Base-by-base conservation (phyloP, 2,113 vertebrate species). In the Anas platyrhynchos region DNA sequence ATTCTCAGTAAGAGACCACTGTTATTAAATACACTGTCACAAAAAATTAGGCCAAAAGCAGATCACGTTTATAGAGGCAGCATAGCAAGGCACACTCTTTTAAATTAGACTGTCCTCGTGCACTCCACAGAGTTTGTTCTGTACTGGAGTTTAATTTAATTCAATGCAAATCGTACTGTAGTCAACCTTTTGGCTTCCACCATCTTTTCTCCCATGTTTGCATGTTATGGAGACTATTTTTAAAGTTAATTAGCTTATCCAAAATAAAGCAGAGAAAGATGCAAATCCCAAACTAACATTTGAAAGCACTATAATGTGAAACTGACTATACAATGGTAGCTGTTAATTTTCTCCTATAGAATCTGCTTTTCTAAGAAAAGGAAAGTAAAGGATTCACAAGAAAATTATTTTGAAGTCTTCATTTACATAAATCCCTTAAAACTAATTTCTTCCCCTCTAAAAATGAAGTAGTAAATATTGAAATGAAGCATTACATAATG, bases 101-200 rank as follows among this genome's bases (percentile, higher is more conserved):
- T 23, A 93, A 90, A 93, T 95, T 31, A 92, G 73, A 46, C 73
- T 84, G 86, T 82, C 80, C 84, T 87, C 81, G 77, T 75, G 88
- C 80, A 72, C 65, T 93, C 48, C 58, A n/a, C 83, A 41, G 74
- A 68, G 73, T 86, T 94, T 71, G n/a, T 84, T 90, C 95, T 92
- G 58, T 76, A 73, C 54, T 92, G 80, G 44, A 88, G 61, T 94
- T 88, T 96, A 91, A 96, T 96, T 93, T 91, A 94, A 96, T 92
- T 95, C 91, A 82, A 86, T 14, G 23, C 68, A 78, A 63, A 71
- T 96, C 90, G 79, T 93, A 62, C 93, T 96, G 90, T 32, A 95
- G 92, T 93, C 94, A 97, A 95, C 93, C 93, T 96, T 97, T 96
- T 96, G 94, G 93, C 95, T 96, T 91, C 83, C 80, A 90, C 94